phyloP scores from a whole-genome alignment of 2,113 vertebrate genomes.

The Pachyramphus minor region DNA sequence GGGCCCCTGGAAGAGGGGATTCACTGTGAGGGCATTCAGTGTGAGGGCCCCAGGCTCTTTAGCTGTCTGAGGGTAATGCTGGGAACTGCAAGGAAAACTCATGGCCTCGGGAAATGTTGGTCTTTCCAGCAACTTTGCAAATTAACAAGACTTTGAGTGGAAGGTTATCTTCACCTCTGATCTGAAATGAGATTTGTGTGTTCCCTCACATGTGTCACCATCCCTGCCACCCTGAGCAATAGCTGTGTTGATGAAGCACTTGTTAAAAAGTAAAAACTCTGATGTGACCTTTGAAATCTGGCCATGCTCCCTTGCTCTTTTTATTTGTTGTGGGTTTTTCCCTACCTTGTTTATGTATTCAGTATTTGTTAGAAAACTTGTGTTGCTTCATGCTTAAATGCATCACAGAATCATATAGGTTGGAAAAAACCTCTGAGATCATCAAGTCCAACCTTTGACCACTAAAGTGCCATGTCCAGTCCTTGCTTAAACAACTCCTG shows the following conservation, averaged over 20 bases:
- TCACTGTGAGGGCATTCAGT: neutral
- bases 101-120: neutral
- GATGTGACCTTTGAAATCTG: neutral
- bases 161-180: neutral
- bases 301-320: neutral
- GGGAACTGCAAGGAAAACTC: neutral
- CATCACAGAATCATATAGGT: neutral
- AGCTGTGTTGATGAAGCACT: neutral
- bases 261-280: neutral
- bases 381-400: neutral
- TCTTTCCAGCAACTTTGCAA: neutral
- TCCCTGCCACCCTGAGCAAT: neutral
- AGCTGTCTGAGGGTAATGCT: neutral
- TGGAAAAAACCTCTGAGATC: neutral
- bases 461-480: accelerated
- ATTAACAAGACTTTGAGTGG: neutral
- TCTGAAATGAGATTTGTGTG: neutral
- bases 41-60: neutral
- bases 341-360: neutral
- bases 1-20: neutral
- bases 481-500: neutral
- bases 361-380: neutral
- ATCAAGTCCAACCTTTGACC: neutral
- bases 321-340: neutral
- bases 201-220: neutral